Conservation (phyloP, 2,113 vertebrate genomes). For the Pelodiscus sinensis region DNA sequence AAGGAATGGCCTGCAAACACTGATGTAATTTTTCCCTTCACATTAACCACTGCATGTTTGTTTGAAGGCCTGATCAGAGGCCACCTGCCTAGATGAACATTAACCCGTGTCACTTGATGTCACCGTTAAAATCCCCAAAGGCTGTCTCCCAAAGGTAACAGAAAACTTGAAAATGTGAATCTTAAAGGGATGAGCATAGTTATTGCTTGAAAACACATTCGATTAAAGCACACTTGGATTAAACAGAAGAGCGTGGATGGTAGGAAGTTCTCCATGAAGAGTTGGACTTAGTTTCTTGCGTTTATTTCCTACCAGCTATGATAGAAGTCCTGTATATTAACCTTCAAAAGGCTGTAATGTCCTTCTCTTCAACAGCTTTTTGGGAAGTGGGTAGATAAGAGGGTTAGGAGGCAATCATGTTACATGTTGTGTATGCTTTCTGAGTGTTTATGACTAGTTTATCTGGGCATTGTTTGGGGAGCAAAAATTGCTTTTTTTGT, state of each 20-base stretch:
- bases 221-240: accelerated
- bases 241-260: accelerated
- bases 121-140: no score
- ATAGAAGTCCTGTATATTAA: accelerated
- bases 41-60: accelerated
- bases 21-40: accelerated
- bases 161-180: no score
- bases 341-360: background rate
- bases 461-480: background rate
- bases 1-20: background rate
- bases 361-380: background rate
- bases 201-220: no score
- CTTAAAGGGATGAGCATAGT: no score
- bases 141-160: no score
- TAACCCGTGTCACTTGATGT: background rate
- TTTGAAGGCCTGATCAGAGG: background rate
- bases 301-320: background rate
- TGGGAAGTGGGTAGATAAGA: background rate
- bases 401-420: background rate
- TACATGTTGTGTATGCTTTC: background rate
- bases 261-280: background rate
- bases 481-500: background rate
- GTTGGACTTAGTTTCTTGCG: background rate
- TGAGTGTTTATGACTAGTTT: background rate
- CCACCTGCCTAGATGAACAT: accelerated